A percentile compares a stretch with the other conserved stretches of the same genome.
Evolutionary conservation across 2,113 vertebrate species (phyloP).

Genomic region (Terrapene triunguis): DNA sequence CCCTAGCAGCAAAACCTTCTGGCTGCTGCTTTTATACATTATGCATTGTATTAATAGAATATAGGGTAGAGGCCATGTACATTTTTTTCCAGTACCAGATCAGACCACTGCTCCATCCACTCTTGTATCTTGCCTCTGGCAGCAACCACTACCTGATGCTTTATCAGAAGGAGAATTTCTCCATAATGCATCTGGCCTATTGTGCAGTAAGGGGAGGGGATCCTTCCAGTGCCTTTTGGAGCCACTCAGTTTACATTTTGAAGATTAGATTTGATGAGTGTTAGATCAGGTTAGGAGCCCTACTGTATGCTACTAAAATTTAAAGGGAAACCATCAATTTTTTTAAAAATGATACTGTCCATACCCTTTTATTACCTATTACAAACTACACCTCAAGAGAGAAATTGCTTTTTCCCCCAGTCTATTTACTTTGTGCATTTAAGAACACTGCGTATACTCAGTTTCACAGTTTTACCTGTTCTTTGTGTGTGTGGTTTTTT

Average conservation of each 20-base stretch:
- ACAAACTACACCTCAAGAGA: not conserved
- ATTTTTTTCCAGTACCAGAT: not conserved
- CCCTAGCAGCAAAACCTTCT: not conserved
- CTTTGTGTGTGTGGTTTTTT: not conserved
- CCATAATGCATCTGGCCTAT: too few relatives aligned
- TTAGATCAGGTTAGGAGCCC: not conserved
- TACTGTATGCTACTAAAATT: not conserved
- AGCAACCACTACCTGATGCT: too few relatives aligned
- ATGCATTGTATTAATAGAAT: not conserved
- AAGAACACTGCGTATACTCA: not conserved
- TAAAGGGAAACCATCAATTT: not conserved
- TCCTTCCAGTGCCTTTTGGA: not conserved
- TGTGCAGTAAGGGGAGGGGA: too few relatives aligned
- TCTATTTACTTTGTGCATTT: not conserved
- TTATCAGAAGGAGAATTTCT: too few relatives aligned
- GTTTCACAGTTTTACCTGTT: not conserved
- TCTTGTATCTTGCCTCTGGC: too few relatives aligned
- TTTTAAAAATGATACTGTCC: not conserved
- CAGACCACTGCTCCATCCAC: not conserved
- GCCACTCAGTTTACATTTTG: not conserved
- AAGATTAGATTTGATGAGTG: not conserved
- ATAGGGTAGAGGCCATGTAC: not conserved
- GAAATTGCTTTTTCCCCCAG: not conserved
- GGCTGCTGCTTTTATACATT: not conserved
- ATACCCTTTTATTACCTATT: not conserved